phyloP scores from a whole-genome alignment of 1,140 invertebrate species.

The Ephestia elutella region DNA sequence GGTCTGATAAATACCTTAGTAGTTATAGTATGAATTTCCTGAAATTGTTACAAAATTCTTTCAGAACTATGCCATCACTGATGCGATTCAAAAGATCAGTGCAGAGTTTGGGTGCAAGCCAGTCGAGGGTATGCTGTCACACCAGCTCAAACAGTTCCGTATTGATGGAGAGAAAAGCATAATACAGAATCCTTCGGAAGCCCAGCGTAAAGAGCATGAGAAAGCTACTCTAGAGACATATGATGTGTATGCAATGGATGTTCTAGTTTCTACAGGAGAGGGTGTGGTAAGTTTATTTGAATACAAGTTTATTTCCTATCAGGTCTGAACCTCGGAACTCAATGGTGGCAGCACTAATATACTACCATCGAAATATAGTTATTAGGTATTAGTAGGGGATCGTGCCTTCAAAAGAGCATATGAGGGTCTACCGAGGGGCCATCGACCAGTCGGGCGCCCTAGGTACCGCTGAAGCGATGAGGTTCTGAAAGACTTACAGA shows the following conservation, averaged over 20 bases:
- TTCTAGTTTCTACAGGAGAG: conserved; percentile 88
- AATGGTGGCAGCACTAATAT: no score
- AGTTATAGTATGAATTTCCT: no score
- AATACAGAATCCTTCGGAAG: conserved; percentile 94
- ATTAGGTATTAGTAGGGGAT: no score
- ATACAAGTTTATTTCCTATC: not conserved
- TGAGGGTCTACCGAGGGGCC: no score
- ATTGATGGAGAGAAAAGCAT: conserved; percentile 99
- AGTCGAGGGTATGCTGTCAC: conserved; percentile 98
- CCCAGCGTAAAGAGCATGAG: conserved; percentile 98
- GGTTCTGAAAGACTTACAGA: no score
- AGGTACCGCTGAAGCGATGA: no score
- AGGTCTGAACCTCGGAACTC: no score
- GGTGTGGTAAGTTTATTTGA: conserved; percentile 49
- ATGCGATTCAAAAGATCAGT: conserved; percentile 94
- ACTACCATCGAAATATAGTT: no score
- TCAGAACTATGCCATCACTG: conserved; percentile 93
- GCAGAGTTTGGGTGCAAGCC: conserved; percentile 97
- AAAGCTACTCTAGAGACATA: conserved; percentile 96
- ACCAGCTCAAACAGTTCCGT: conserved; percentile 96
- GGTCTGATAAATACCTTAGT: no score
- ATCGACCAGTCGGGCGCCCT: no score
- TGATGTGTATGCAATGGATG: conserved; percentile 99
- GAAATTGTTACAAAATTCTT: conserved; percentile 34
- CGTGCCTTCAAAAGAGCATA: no score